phyloP scores from a whole-genome alignment of 2,888 invertebrate genomes.

The Lamellibrachia columna region DNA sequence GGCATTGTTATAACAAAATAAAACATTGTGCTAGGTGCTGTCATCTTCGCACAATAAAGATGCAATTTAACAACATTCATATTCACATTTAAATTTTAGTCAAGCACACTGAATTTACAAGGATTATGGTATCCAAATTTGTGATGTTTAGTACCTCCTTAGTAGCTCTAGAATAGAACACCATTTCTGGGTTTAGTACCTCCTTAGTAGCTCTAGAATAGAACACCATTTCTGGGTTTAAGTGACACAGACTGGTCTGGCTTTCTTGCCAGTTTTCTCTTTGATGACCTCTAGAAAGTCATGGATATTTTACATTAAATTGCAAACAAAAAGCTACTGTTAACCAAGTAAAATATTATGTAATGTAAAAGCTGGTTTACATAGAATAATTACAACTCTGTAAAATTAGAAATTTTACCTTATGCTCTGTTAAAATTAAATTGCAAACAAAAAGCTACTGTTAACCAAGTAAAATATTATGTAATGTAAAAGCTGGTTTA shows the following conservation, averaged over 20 bases:
- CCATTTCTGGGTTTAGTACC: background rate
- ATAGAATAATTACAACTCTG: background rate
- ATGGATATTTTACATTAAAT: background rate
- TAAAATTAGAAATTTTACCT: background rate
- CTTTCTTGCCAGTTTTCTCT: background rate
- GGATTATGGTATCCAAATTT: background rate
- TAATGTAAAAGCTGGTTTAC: background rate
- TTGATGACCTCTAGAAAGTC: background rate
- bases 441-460: too few relatives aligned
- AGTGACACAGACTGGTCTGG: background rate
- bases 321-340: too few relatives aligned
- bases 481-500: background rate
- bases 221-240: background rate
- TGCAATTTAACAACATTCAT: background rate
- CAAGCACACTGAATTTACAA: background rate
- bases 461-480: background rate
- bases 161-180: background rate
- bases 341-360: background rate
- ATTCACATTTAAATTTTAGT: background rate
- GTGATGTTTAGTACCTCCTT: background rate
- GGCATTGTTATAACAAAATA: background rate
- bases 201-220: background rate
- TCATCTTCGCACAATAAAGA: background rate
- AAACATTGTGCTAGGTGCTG: background rate
- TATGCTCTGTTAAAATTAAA: background rate